Percentiles rank a stretch among this genome's conserved stretches.
Evolutionary conservation across 2,888 invertebrate species (phyloP).

Genomic region (Unio pictorum): DNA sequence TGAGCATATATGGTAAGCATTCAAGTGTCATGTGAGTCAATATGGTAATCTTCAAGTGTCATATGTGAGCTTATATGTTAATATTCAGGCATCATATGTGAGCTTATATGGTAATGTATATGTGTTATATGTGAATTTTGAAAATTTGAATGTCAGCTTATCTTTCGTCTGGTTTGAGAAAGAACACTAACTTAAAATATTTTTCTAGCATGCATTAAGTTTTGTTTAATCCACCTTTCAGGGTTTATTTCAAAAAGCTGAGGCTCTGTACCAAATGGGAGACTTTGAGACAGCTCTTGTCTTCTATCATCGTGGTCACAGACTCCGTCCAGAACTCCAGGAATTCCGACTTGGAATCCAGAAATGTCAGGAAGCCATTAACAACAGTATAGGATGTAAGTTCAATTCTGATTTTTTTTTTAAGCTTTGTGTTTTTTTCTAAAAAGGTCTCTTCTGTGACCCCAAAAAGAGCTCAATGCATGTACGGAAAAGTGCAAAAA

Average conservation of each 20-base stretch:
- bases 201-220: neutral
- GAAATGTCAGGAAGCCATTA: conserved; percentile 94
- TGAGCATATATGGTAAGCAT: too few relatives aligned
- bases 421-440: too few relatives aligned
- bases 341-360: conserved; percentile 84
- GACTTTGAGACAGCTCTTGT: conserved; percentile 95
- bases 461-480: neutral
- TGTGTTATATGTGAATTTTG: too few relatives aligned
- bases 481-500: too few relatives aligned
- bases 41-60: too few relatives aligned
- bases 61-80: too few relatives aligned
- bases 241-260: conserved; percentile 91
- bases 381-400: conserved; percentile 85
- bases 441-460: neutral
- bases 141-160: too few relatives aligned
- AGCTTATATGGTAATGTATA: too few relatives aligned
- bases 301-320: conserved; percentile 89
- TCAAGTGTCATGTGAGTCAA: too few relatives aligned
- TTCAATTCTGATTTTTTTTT: conserved; percentile 2
- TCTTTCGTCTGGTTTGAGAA: neutral
- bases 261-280: conserved; percentile 90
- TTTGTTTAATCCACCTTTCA: conserved; percentile 28
- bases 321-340: conserved; percentile 87
- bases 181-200: neutral
- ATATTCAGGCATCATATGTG: too few relatives aligned